Evolutionary conservation across 2,888 invertebrate genomes (phyloP), one percentile per base, ranked within the genome.

Genomic region (Dioctria linearis): DNA sequence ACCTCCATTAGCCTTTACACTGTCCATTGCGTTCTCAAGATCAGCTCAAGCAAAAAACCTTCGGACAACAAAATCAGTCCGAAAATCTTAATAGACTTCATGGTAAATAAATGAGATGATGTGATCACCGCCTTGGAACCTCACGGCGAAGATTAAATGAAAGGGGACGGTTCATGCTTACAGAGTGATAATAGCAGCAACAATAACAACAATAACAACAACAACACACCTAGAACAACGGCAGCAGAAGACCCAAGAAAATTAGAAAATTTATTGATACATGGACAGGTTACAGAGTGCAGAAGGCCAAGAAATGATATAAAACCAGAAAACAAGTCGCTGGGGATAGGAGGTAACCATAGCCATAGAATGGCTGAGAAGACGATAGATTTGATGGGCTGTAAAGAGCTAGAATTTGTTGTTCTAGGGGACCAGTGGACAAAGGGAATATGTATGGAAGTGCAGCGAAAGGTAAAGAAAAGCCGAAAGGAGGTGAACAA

Each of bases 41-140:
- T 25, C 25, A 25, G 46, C 25, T 37, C 40, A 9, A 6, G 49
- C 63, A 61, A 76, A 46, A 43, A 71, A 79, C 57, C 54, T 3
- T 11, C 79, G 59, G 79, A 79, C 79, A 71, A 43, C 67, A 79
- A 69, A 79, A 79, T 79, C 79, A 79, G 79, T 69, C 71, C 79
- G 71, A 79, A 79, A 79, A 79, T 79, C 79, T 79, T 79, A 79
- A 79, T 79, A 79, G 79, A 79, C 79, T 79, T 71, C 79, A 79
- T 51, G 67, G 79, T 71, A 79, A 79, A 79, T 79, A 79, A 78
- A 79, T 79, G 79, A 71, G 69, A 59, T 63, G 79, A 79, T 46
- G 59, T 46, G 79, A 79, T 79, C 79, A 59, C 71, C n/a, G 69
- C 59, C 37, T 71, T 57, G 57, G 63, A 57, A 51, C 37, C 76